These are phyloP conservation scores for Cavia porcellus DNA, from an alignment of 2,113 vertebrate genomes.

Conservation along the genomic window DNA sequence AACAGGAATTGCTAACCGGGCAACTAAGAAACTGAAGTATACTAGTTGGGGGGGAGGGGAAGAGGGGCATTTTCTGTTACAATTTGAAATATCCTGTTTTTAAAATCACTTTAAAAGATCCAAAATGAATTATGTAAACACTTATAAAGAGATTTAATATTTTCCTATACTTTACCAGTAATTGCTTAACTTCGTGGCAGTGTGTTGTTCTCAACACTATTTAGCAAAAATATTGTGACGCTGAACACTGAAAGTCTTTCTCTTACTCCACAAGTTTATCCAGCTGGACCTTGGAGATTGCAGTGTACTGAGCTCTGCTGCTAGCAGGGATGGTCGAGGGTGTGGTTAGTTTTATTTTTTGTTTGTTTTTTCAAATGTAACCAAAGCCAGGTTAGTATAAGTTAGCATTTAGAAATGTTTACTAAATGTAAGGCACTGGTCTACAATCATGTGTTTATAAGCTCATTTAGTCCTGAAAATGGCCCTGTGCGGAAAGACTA, in stretches of 20 bases:
- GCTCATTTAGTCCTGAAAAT: slow-evolving; percentile 10
- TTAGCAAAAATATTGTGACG: slow-evolving; percentile 16
- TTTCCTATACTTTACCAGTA: background rate
- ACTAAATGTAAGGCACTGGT: background rate
- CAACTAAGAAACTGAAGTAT: too few relatives aligned
- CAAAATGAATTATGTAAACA: background rate
- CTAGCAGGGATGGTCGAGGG: background rate
- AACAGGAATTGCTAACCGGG: too few relatives aligned
- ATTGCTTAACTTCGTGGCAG: background rate
- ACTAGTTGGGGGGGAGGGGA: too few relatives aligned
- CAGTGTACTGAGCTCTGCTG: background rate
- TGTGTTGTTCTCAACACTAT: background rate
- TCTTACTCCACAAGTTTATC: background rate
- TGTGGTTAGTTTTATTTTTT: background rate
- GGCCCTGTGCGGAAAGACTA: background rate
- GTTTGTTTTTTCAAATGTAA: background rate
- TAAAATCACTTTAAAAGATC: background rate
- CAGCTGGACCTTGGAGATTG: background rate
- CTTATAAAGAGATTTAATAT: slow-evolving; percentile 18
- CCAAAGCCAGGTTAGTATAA: slow-evolving; percentile 10
- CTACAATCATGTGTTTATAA: background rate
- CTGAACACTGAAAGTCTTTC: background rate
- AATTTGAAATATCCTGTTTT: slow-evolving; percentile 32
- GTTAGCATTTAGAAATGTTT: background rate
- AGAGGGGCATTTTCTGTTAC: too few relatives aligned